These are phyloP conservation scores for Exocentrus adspersus DNA, from an alignment of 2,888 invertebrate genomes.

Conservation along the genomic window DNA sequence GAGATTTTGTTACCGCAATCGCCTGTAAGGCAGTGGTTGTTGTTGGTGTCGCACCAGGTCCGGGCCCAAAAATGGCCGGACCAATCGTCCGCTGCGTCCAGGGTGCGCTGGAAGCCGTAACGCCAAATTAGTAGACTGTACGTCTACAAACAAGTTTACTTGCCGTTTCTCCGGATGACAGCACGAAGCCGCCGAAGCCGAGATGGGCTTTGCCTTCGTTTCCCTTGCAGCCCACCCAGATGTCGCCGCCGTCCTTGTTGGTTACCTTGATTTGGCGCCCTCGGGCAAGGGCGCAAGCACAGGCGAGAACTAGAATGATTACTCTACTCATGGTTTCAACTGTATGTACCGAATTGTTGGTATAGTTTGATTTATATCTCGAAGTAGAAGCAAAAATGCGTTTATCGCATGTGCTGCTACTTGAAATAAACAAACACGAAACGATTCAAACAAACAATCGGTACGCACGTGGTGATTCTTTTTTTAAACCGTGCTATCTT, in stretches of 20 bases:
- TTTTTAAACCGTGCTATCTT: too few species aligned
- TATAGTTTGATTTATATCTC: too few species aligned
- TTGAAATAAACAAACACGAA: too few species aligned
- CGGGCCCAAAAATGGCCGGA: constrained; percentile 59
- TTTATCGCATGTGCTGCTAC: too few species aligned
- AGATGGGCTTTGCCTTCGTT: constrained; percentile 42
- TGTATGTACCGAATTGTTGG: too few species aligned
- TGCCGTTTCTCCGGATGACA: constrained; percentile 37
- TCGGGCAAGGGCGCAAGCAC: neutral
- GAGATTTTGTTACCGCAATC: constrained; percentile 47
- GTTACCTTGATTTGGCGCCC: constrained; percentile 30
- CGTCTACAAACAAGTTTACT: too few species aligned
- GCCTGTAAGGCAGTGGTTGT: constrained; percentile 55
- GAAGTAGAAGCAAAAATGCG: too few species aligned
- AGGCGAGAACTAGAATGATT: neutral
- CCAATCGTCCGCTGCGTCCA: constrained; percentile 48
- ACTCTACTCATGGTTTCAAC: neutral
- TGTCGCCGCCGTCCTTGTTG: constrained; percentile 41
- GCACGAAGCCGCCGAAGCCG: constrained; percentile 45
- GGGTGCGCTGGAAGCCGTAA: too few species aligned
- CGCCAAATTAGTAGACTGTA: too few species aligned
- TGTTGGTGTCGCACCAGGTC: constrained; percentile 59
- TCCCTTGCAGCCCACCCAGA: constrained; percentile 48
- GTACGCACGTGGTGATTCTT: too few species aligned
- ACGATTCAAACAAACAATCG: too few species aligned